Conservation (phyloP, 2,113 vertebrate genomes). For the Brienomyrus brachyistius region DNA sequence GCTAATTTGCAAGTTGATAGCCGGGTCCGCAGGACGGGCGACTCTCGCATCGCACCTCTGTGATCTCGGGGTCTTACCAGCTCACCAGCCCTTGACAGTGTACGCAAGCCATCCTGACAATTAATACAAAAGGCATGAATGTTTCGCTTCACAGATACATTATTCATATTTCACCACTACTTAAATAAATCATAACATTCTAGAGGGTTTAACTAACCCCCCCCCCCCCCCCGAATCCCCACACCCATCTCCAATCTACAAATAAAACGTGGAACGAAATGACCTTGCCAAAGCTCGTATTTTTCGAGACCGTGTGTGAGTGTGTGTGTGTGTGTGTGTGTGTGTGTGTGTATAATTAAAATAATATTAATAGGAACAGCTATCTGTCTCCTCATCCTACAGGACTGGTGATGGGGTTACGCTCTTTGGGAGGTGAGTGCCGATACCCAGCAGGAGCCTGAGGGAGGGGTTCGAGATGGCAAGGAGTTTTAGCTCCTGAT, state of each 20-base stretch:
- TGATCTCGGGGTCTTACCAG: constrained; percentile 84
- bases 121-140: constrained; percentile 80
- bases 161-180: constrained; percentile 76
- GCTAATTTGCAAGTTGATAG: constrained; percentile 97
- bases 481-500: neutral
- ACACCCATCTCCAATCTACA: constrained; percentile 31
- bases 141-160: constrained; percentile 80
- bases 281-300: constrained; percentile 48
- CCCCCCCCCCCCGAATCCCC: constrained; percentile 33
- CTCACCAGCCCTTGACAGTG: constrained; percentile 70
- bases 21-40: constrained; percentile 84
- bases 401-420: neutral
- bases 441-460: neutral
- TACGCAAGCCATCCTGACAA: constrained; percentile 79
- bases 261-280: constrained; percentile 32
- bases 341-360: neutral
- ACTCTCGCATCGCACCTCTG: constrained; percentile 84
- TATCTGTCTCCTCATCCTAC: neutral
- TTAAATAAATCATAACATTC: constrained; percentile 79
- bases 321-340: neutral
- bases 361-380: neutral
- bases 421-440: neutral
- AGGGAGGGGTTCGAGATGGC: neutral
- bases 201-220: constrained; percentile 65
- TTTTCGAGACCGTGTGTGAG: constrained; percentile 21